Evolutionary conservation across 2,113 vertebrate species (phyloP).

Genomic region (Neofelis nebulosa): DNA sequence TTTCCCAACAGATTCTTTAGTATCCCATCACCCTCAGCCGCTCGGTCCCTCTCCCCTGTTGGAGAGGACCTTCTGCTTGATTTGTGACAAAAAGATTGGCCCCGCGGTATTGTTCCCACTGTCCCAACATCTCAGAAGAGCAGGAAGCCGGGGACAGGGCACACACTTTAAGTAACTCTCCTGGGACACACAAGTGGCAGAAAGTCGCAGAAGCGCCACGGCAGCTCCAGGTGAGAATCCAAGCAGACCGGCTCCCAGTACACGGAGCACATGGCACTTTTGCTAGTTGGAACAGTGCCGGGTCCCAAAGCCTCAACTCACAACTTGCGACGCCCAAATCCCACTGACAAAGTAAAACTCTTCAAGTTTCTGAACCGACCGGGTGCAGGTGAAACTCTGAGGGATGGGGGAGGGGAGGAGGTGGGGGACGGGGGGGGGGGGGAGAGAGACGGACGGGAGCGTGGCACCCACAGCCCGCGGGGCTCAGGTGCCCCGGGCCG

Average conservation of each 20-base stretch:
- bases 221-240: not conserved
- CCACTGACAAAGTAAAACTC: not conserved
- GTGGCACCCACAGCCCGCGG: slow-evolving; percentile 7
- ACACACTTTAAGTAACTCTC: not conserved
- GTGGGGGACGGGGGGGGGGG: too few relatives aligned
- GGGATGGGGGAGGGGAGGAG: too few relatives aligned
- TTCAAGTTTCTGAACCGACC: slow-evolving; percentile 49
- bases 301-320: not conserved
- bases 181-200: not conserved
- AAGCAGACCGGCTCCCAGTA: not conserved
- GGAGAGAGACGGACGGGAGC: too few relatives aligned
- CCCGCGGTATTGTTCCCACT: not conserved
- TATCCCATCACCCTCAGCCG: not conserved
- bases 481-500: slow-evolving; percentile 65
- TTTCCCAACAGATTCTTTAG: not conserved
- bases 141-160: not conserved
- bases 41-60: not conserved
- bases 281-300: not conserved
- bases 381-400: slow-evolving; percentile 62
- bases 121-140: not conserved
- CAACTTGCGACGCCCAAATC: not conserved
- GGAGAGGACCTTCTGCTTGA: not conserved
- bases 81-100: not conserved
- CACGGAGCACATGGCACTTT: not conserved
- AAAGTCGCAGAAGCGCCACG: not conserved